These are phyloP conservation scores for Eulacestoma nigropectus DNA, from an alignment of 2,113 vertebrate genomes.

Conservation along the genomic window DNA sequence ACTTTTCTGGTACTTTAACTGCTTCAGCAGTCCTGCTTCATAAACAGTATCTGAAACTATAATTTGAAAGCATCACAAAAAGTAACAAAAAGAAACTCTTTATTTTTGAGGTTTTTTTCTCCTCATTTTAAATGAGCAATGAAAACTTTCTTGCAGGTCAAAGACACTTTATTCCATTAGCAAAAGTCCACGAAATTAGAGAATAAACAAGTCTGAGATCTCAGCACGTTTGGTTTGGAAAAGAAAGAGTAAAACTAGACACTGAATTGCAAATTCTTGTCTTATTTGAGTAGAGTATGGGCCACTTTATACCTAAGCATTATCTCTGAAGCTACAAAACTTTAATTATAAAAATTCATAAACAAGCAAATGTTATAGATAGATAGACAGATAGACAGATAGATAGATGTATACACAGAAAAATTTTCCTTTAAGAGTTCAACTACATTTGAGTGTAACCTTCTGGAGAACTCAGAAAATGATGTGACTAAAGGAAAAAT, in stretches of 20 bases:
- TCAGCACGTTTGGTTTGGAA: not conserved
- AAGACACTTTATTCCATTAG: not conserved
- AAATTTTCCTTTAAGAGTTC: not conserved
- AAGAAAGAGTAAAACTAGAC: not conserved
- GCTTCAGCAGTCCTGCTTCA: not conserved
- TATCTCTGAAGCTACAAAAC: not conserved
- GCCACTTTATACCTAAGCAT: not conserved
- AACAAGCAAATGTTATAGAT: not conserved
- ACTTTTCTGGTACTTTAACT: not conserved
- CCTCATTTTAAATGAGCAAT: not conserved
- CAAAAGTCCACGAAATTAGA: not conserved
- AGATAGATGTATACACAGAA: not conserved
- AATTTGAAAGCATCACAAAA: not conserved
- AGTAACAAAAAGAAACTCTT: not conserved
- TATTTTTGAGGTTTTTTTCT: rapidly evolving
- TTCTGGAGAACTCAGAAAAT: not conserved
- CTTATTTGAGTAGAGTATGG: not conserved
- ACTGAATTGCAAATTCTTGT: not conserved
- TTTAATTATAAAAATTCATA: not conserved
- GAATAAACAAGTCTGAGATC: not conserved
- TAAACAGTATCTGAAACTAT: not conserved
- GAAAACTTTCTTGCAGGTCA: not conserved
- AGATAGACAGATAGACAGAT: not conserved
- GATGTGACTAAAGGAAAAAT: not conserved
- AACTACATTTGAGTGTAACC: not conserved